phyloP scores from a whole-genome alignment of 2,113 vertebrate species.

The Siniperca chuatsi region DNA sequence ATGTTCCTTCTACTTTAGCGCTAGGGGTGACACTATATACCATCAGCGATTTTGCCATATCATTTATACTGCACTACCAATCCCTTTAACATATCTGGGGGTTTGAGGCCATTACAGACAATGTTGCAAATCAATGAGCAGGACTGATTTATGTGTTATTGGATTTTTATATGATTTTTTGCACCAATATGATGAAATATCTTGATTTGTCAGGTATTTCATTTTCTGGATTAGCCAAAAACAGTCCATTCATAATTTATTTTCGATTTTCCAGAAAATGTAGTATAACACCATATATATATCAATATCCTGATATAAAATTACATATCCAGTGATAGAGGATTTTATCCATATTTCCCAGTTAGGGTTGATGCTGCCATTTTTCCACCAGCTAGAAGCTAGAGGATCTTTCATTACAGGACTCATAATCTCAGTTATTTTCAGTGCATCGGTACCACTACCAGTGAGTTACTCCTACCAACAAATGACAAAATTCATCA shows the following conservation, averaged over 20 bases:
- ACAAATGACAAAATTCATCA: not conserved
- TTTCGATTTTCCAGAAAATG: not conserved
- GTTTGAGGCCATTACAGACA: not conserved
- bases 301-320: not conserved
- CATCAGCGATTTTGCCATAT: not conserved
- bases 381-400: not conserved
- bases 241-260: not conserved
- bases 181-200: not conserved
- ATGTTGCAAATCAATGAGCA: not conserved
- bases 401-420: not conserved
- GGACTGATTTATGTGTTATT: not conserved
- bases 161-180: not conserved
- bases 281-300: not conserved
- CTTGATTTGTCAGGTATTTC: not conserved
- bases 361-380: no score
- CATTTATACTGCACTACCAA: not conserved
- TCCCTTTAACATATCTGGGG: not conserved
- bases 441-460: not conserved
- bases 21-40: not conserved
- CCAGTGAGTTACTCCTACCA: not conserved
- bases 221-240: not conserved
- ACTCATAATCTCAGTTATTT: not conserved
- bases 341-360: not conserved
- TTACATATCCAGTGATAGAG: not conserved
- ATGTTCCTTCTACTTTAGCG: not conserved